phyloP scores from a whole-genome alignment of 1,140 invertebrate genomes.

The Procambarus clarkii region DNA sequence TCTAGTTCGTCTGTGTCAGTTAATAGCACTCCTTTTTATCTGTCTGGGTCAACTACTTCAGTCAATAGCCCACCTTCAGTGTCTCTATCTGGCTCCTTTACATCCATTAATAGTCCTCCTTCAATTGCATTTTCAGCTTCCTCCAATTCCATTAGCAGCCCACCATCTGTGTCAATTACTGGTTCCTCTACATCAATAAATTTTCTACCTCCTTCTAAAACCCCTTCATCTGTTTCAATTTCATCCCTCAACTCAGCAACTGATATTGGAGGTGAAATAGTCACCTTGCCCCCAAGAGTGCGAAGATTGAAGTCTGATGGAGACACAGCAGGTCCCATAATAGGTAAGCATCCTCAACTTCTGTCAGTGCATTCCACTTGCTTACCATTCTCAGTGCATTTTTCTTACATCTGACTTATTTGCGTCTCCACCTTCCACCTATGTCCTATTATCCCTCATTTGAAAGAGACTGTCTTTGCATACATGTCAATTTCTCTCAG shows the following conservation, averaged over 20 bases:
- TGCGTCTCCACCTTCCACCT: too few species aligned
- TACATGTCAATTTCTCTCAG: too few species aligned
- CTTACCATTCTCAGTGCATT: too few species aligned
- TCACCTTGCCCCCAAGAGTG: constrained; percentile 49
- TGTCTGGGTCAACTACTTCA: constrained; percentile 28
- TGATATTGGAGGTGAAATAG: constrained; percentile 47
- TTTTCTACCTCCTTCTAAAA: constrained; percentile 58
- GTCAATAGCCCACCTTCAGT: constrained; percentile 44
- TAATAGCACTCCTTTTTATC: constrained; percentile 3
- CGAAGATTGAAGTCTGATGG: constrained; percentile 57
- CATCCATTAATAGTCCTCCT: constrained; percentile 55
- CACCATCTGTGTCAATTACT: constrained; percentile 57
- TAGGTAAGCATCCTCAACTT: constrained; percentile 13
- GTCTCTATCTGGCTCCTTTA: constrained; percentile 37
- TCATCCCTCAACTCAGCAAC: constrained; percentile 47
- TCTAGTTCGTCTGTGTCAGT: constrained; percentile 35
- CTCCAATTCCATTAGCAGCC: constrained; percentile 53
- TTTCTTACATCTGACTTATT: too few species aligned
- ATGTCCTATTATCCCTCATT: too few species aligned
- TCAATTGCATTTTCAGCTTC: constrained; percentile 59
- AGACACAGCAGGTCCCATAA: constrained; percentile 18
- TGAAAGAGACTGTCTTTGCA: too few species aligned
- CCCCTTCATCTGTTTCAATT: constrained; percentile 58
- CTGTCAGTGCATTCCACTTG: too few species aligned
- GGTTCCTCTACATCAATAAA: constrained; percentile 62